Base-by-base conservation (phyloP, 2,113 vertebrate genomes). In the Carassius gibelio region DNA sequence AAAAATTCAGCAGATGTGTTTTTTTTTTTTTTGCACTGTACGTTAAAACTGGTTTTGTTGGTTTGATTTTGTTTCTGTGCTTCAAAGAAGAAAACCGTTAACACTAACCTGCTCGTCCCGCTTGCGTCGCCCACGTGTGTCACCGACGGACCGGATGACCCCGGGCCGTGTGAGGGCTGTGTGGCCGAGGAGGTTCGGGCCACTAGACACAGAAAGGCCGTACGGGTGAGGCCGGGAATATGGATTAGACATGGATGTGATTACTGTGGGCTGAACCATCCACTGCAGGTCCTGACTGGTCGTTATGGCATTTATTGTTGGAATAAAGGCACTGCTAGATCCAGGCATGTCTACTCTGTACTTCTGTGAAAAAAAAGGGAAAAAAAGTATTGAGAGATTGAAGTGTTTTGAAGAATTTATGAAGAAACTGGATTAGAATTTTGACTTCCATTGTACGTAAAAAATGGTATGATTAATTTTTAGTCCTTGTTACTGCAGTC, bases 251-350 rank as follows among this genome's bases (percentile, higher is more conserved):
- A 99, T 99, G 92, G 98, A 99, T 89, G 98, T 99, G 94, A 99
- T 99, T 86, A 99, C 98, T 0, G 98, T 99, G 86, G 98, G 98
- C 93, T 99, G 98, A 36, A 99, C 98, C 98, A 99, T 99, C 98
- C 98, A 99, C 97, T 99, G 98, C 64, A 99, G 94, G 94, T 99
- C 98, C 93, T 99, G 98, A 94, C 98, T 99, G 89, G 97, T 99
- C 14, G 98, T 99, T 93, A 99, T 99, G 93, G 98, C 98, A 92
- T 99, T 99, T 92, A 99, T 98, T 8, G 98, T 99, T 17, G 98
- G 98, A 84, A 99, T 99, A 89, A 99, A 99, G 96, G 98, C 97
- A 75, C 97, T 99, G 94, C 97, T 97, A 83, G 98, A 99, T 90
- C 98, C 98, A 92, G 98, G 98, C 98, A 99, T 99, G 93, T 99